Evolutionary conservation across 2,797 vertebrate species (phyloP), one percentile per base, ranked within the genome.

Genomic region (Leucoraja ocellata): DNA sequence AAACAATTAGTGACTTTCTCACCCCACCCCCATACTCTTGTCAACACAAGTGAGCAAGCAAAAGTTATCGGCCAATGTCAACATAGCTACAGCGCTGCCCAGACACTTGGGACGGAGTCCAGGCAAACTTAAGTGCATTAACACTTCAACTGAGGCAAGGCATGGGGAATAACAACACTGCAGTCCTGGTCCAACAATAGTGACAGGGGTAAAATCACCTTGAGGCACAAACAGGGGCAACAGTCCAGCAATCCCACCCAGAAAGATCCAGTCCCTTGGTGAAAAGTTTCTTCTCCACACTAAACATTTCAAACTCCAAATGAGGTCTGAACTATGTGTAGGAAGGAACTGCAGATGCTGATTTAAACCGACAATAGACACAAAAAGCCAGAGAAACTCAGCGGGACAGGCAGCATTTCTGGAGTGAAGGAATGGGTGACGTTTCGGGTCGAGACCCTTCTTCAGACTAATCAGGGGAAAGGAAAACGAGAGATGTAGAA

Each of bases 1-100:
- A 91, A 91, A 92, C 58, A 92, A n/a, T 74, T 74, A 25, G 39
- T 76, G 39, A 58, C 90, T 76, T 74, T 92, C 90, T 92, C 90
- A 92, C 39, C 90, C 21, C 32, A 14, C 36, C 68, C 23, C 32
- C 39, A 32, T 14, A 23, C 39, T 58, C 39, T 88, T 28, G 68
- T 13, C 90, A 54, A 54, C 3, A n/a, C 65, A 11, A 36, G 65
- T 39, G 68, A 92, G 23, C 90, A 46, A 73, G 39, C 90, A 39
- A 76, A 39, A 32, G n/a, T n/a, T 32, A 32, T 88, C 13, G 84
- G 84, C 84, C 84, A 88, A 88, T 68, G 84, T 68, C 84, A 68
- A 68, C n/a, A 88, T 88, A 14, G 61, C 28, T 18, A 68, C 58
- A 32, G 36, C 0, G 90, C 10, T 74, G 71, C 14, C 84, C 84